These are phyloP conservation scores for Ichneumoninae sp. DNA, from an alignment of 2,888 invertebrate species.

Conservation along the genomic window DNA sequence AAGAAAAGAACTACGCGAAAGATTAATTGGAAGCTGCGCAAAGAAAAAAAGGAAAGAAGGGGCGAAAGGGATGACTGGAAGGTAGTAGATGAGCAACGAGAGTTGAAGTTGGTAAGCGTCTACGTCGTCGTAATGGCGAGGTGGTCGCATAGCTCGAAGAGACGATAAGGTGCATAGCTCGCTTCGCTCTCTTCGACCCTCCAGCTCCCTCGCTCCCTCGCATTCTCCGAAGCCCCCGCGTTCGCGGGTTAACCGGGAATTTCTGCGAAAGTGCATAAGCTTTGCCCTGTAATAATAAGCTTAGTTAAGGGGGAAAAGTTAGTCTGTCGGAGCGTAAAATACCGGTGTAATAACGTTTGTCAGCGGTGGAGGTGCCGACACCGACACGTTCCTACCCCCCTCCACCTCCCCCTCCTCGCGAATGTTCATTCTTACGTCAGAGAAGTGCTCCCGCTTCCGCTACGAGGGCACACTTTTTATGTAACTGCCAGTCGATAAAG, in stretches of 20 bases:
- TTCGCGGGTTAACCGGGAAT: slow-evolving; percentile 72
- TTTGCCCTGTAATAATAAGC: slow-evolving; percentile 79
- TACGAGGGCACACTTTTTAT: not conserved
- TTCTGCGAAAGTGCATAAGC: slow-evolving; percentile 76
- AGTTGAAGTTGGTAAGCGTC: slow-evolving; percentile 48
- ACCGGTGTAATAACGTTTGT: slow-evolving; percentile 76
- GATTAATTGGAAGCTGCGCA: not conserved
- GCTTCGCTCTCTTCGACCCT: not conserved
- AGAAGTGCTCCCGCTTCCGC: not conserved
- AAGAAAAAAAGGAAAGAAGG: not conserved
- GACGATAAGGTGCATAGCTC: slow-evolving; percentile 5
- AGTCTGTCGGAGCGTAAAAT: slow-evolving; percentile 76
- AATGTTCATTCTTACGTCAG: not conserved
- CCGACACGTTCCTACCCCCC: slow-evolving; percentile 44
- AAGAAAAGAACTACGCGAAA: slow-evolving; percentile 3
- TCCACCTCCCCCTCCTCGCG: not conserved
- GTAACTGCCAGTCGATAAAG: not conserved
- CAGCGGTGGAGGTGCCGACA: slow-evolving; percentile 57
- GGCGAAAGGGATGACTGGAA: not conserved
- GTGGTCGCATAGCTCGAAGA: slow-evolving; percentile 3
- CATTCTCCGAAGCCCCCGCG: not conserved
- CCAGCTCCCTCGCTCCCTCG: not conserved
- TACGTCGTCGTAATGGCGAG: slow-evolving; percentile 33
- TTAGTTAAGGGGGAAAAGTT: slow-evolving; percentile 75
- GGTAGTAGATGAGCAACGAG: slow-evolving; percentile 32